Evolutionary conservation across 2,888 invertebrate species (phyloP).

Genomic region (Agrochola lychnidis): DNA sequence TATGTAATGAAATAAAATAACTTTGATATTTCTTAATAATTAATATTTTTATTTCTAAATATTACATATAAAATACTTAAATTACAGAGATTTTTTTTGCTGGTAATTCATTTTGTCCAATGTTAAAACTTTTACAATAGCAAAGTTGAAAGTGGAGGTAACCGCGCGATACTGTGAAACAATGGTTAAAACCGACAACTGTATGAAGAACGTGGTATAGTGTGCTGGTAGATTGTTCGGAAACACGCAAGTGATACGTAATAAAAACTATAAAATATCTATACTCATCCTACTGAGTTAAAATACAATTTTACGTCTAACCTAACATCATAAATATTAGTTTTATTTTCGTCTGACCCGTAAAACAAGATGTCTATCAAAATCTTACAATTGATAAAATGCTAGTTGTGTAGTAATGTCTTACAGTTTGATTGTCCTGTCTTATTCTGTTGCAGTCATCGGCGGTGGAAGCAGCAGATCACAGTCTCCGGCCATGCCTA

Average conservation of each 20-base stretch:
- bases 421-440: conserved; percentile 56
- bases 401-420: conserved; percentile 44
- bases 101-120: conserved; percentile 43
- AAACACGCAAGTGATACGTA: conserved; percentile 32
- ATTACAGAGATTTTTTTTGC: conserved; percentile 66
- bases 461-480: conserved; percentile 59
- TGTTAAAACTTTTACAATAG: conserved; percentile 47
- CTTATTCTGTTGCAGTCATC: conserved; percentile 55
- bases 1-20: conserved; percentile 63
- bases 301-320: conserved; percentile 60
- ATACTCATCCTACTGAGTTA: conserved; percentile 38
- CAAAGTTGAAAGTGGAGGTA: conserved; percentile 49
- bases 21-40: conserved; percentile 65
- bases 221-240: conserved; percentile 20
- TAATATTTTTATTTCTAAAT: conserved; percentile 78
- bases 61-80: conserved; percentile 80
- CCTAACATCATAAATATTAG: conserved; percentile 60
- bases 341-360: conserved; percentile 53
- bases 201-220: conserved; percentile 3
- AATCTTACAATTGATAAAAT: conserved; percentile 55
- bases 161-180: conserved; percentile 23
- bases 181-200: conserved; percentile 29
- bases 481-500: conserved; percentile 69
- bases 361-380: conserved; percentile 46
- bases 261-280: conserved; percentile 42